phyloP scores from a whole-genome alignment of 2,888 invertebrate genomes.

The Sturmia bella region DNA sequence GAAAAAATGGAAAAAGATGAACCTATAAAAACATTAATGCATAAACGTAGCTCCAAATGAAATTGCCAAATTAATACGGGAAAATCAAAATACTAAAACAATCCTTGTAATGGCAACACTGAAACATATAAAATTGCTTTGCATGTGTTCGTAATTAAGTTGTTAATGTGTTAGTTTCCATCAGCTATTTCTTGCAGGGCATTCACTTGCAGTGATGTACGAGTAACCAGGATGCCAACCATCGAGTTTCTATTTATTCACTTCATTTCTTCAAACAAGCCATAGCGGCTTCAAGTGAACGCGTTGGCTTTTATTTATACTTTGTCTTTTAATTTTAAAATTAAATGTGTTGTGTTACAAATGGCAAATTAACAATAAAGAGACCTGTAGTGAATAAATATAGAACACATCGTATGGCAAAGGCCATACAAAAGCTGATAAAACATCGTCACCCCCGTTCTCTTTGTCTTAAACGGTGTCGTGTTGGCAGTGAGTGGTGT shows the following conservation, averaged over 20 bases:
- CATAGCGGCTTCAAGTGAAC: slow-evolving; percentile 14
- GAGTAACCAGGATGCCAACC: slow-evolving; percentile 8
- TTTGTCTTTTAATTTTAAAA: slow-evolving; percentile 19
- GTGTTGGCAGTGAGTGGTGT: not conserved
- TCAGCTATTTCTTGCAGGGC: too few species aligned
- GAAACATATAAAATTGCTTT: too few species aligned
- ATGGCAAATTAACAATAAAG: slow-evolving; percentile 7
- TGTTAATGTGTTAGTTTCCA: too few species aligned
- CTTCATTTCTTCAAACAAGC: slow-evolving; percentile 32
- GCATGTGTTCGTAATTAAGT: too few species aligned
- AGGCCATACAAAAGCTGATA: slow-evolving; percentile 16
- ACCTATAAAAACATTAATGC: too few species aligned
- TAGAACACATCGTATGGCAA: slow-evolving; percentile 38
- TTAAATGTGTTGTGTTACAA: slow-evolving; percentile 36
- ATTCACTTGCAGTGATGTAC: slow-evolving; percentile 35
- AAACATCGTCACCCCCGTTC: not conserved
- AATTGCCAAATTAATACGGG: too few species aligned
- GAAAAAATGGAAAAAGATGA: too few species aligned
- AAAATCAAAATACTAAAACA: too few species aligned
- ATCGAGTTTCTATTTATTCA: not conserved
- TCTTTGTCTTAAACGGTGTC: not conserved
- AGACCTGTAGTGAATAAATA: slow-evolving; percentile 16
- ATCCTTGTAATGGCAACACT: too few species aligned
- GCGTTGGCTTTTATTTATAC: slow-evolving; percentile 4
- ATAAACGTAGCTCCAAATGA: too few species aligned